phyloP scores from a whole-genome alignment of 2,113 vertebrate species.

The Turnix velox region DNA sequence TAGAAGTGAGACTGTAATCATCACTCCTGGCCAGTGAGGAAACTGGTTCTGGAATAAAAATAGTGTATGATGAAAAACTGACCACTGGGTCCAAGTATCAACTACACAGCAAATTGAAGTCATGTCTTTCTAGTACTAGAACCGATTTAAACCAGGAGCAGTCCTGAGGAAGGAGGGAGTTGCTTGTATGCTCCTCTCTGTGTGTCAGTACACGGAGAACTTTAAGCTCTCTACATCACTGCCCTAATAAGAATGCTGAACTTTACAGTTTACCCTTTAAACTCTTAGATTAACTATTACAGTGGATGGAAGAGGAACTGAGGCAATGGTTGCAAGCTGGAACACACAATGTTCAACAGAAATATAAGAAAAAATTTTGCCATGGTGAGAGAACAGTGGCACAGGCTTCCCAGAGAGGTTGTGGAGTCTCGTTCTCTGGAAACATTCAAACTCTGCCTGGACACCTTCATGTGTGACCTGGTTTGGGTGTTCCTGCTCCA shows the following conservation, averaged over 20 bases:
- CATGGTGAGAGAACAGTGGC: too few species aligned
- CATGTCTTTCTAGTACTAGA: background rate
- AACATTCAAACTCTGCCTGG: too few species aligned
- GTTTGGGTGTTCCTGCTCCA: too few species aligned
- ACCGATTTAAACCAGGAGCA: background rate
- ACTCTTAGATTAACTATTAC: background rate
- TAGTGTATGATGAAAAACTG: background rate
- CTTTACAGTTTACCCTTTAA: constrained; percentile 8
- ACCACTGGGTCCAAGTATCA: background rate
- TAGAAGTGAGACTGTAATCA: background rate
- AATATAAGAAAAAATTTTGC: too few species aligned
- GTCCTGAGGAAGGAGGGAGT: background rate
- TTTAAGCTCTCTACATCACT: background rate
- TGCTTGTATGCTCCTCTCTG: background rate
- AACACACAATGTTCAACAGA: too few species aligned
- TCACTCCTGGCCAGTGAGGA: background rate
- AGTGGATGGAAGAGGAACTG: background rate
- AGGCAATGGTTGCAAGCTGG: too few species aligned
- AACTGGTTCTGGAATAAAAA: background rate
- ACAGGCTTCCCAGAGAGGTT: too few species aligned
- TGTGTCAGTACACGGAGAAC: background rate
- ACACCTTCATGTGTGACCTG: too few species aligned
- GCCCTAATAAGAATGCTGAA: background rate
- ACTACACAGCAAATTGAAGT: background rate
- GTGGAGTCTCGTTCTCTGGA: too few species aligned